Evolutionary conservation across 2,888 invertebrate genomes (phyloP).

Genomic region (Gari tellinella): DNA sequence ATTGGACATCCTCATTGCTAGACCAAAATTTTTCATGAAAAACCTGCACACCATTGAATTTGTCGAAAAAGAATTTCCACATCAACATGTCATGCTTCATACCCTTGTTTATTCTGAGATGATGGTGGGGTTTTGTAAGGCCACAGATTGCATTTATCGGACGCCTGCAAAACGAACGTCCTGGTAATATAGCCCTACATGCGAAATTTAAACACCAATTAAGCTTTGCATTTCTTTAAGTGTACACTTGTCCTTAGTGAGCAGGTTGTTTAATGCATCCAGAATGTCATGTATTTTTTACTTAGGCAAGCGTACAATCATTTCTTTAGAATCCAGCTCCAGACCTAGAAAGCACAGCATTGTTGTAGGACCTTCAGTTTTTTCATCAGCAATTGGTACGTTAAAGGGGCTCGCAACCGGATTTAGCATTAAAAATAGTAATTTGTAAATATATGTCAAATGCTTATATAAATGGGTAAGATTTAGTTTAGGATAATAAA

Average conservation of each 20-base stretch:
- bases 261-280: background rate
- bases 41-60: too few species aligned
- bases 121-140: conserved; percentile 6
- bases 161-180: conserved; percentile 9
- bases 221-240: conserved; percentile 3
- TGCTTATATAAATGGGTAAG: too few species aligned
- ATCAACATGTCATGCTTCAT: too few species aligned
- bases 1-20: conserved; percentile 31
- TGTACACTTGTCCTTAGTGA: background rate
- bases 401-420: too few species aligned
- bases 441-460: too few species aligned
- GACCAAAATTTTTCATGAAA: conserved; percentile 39
- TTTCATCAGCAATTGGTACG: conserved; percentile 16
- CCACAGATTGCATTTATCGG: conserved; percentile 7
- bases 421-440: too few species aligned
- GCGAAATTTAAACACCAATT: conserved; percentile 4
- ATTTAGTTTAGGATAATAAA: too few species aligned
- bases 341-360: conserved; percentile 8
- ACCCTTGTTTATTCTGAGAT: background rate
- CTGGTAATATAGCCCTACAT: conserved; percentile 4
- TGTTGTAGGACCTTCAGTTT: conserved; percentile 9
- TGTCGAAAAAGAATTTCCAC: too few species aligned
- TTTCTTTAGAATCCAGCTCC: conserved; percentile 4
- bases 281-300: background rate
- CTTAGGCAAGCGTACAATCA: background rate